These are phyloP conservation scores for Candoia aspera DNA, from an alignment of 2,113 vertebrate genomes.

Conservation along the genomic window DNA sequence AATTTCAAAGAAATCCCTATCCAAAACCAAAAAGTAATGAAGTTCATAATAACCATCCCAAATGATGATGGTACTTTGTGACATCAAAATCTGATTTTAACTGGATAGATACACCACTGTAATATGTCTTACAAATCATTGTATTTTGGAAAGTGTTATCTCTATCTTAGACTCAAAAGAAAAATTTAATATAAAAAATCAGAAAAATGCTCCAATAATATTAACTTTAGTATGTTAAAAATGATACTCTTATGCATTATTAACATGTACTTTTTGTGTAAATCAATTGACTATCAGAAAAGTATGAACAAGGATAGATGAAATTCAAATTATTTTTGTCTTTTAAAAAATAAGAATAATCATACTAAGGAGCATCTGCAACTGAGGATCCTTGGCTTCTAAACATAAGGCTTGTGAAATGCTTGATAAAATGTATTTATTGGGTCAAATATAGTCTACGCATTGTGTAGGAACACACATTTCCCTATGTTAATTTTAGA, in stretches of 20 bases:
- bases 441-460: constrained; percentile 17
- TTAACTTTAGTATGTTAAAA: not conserved
- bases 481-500: constrained; percentile 29
- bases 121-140: not conserved
- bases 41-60: not conserved
- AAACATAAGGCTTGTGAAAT: not conserved
- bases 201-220: not conserved
- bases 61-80: not conserved
- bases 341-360: not conserved
- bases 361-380: not conserved
- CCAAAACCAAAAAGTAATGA: not conserved
- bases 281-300: not conserved
- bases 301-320: not conserved
- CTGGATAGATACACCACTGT: not conserved
- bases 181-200: not conserved
- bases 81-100: not conserved
- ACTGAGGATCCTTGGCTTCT: not conserved
- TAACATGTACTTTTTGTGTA: not conserved
- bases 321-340: not conserved
- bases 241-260: not conserved
- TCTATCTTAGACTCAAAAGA: not conserved
- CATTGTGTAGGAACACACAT: not conserved
- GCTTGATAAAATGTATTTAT: constrained; percentile 21
- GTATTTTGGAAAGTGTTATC: not conserved
- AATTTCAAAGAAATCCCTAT: no score